Evolutionary conservation across 2,113 vertebrate genomes (phyloP).

Genomic region (Sminthopsis crassicaudata): DNA sequence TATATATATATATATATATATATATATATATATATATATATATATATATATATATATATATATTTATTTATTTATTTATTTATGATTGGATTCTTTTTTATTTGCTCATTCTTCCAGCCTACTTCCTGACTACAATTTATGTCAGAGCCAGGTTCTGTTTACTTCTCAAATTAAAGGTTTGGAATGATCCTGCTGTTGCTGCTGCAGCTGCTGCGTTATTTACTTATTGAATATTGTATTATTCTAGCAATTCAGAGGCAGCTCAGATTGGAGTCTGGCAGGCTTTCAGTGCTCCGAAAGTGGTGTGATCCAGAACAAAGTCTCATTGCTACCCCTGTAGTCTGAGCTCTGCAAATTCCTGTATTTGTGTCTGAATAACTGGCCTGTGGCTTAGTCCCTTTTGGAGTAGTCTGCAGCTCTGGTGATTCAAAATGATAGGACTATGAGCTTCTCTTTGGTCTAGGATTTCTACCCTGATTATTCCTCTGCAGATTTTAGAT

Average conservation of each 20-base stretch:
- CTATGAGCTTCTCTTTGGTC: background rate
- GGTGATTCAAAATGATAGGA: background rate
- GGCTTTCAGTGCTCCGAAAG: background rate
- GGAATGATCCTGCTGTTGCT: background rate
- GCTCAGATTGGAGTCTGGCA: background rate
- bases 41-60: too few relatives aligned
- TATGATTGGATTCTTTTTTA: background rate
- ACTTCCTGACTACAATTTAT: background rate
- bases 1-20: too few relatives aligned
- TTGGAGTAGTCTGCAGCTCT: background rate
- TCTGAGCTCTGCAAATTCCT: background rate
- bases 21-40: too few relatives aligned
- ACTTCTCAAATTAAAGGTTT: background rate
- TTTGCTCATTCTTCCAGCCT: background rate
- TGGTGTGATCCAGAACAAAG: background rate
- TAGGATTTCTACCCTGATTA: background rate
- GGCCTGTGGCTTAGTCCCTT: background rate
- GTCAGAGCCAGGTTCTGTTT: background rate
- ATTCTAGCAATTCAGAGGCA: background rate
- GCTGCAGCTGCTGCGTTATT: background rate
- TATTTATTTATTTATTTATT: too few relatives aligned
- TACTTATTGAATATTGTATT: background rate
- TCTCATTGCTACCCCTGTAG: background rate
- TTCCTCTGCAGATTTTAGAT: background rate
- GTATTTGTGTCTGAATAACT: background rate